Percentiles rank a stretch among this genome's conserved stretches.
Evolutionary conservation across 2,888 invertebrate species (phyloP).

Genomic region (Elegia similella): DNA sequence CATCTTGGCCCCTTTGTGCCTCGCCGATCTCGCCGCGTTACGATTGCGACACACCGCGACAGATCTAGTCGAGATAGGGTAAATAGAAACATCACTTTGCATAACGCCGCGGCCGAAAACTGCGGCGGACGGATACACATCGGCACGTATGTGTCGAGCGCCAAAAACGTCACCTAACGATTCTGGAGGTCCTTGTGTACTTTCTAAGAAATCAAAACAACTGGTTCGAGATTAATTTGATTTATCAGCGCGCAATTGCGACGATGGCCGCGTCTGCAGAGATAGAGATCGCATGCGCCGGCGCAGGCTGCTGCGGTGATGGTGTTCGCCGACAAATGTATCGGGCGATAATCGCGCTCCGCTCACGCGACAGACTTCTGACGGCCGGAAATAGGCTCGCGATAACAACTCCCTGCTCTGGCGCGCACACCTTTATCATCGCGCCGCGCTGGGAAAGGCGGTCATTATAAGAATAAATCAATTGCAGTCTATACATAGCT

Average conservation of each 20-base stretch:
- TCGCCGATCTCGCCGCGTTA: constrained; percentile 70
- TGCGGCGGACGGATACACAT: constrained; percentile 59
- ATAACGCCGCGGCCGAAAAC: constrained; percentile 62
- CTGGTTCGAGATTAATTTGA: constrained; percentile 61
- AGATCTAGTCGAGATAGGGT: constrained; percentile 72
- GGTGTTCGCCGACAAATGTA: constrained; percentile 76
- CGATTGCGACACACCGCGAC: constrained; percentile 74
- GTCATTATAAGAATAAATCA: constrained; percentile 76
- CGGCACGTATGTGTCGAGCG: constrained; percentile 57
- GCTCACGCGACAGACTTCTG: constrained; percentile 57
- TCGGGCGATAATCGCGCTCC: constrained; percentile 71
- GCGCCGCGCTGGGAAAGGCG: constrained; percentile 68
- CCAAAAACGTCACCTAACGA: constrained; percentile 58
- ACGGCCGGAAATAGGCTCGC: constrained; percentile 77
- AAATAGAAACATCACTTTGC: constrained; percentile 79
- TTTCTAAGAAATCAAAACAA: constrained; percentile 37
- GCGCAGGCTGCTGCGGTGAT: constrained; percentile 47
- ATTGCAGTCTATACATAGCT: constrained; percentile 48
- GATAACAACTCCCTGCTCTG: constrained; percentile 76
- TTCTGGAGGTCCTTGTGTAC: constrained; percentile 36
- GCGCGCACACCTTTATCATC: constrained; percentile 67
- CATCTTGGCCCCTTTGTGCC: constrained; percentile 77
- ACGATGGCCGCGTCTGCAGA: constrained; percentile 50
- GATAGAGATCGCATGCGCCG: constrained; percentile 66
- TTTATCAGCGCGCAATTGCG: constrained; percentile 68